Evolutionary conservation across 1,140 invertebrate species (phyloP), one percentile per base, ranked within the genome.

Genomic region (Sitodiplosis mosellana): DNA sequence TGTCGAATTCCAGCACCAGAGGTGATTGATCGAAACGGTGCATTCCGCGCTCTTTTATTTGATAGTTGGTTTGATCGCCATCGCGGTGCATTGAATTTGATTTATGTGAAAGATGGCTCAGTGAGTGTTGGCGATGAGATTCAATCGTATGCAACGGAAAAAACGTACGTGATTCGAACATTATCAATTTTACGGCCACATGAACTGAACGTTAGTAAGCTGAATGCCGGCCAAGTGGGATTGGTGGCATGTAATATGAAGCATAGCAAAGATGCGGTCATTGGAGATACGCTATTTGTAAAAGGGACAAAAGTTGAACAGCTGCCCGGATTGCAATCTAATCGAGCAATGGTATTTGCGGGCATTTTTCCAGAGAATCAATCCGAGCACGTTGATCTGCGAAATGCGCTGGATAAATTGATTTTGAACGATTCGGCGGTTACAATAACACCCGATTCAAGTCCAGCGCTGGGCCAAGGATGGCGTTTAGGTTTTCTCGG

Each of bases 361-460:
- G 93, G 93, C 1, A 72, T 98, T 45, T 99, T 85, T 69, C 93
- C 95, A 1, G 70, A 81, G 34, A 88, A 96, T 65, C 85, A 92
- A 58, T 83, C 86, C 2, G 80, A 95, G 57, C 81, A 84, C 60
- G 55, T 71, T 12, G 67, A 69, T 43, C 65, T 93, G 12, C 70
- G 77, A 58, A 76, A 70, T 59, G 88, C 94, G 33, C 81, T 99
- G 41, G 87, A 92, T 47, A 91, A 91, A 67, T 69, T 98, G 42
- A 71, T 77, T 17, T 67, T 98, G n/a, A 98, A 97, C 69, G 95
- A 98, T 70, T 81, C 85, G 44, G 90, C 87, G 56, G 91, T 98
- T 2, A 74, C 73, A 17, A 66, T 93, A 1, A 69, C 67, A 44
- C 55, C 77, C 19, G 90, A 95, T 65, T 79, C 78, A 2, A 92